A percentile compares a stretch with the other conserved stretches of the same genome.
phyloP scores from a whole-genome alignment of 2,113 vertebrate species.

The Fulica atra region DNA sequence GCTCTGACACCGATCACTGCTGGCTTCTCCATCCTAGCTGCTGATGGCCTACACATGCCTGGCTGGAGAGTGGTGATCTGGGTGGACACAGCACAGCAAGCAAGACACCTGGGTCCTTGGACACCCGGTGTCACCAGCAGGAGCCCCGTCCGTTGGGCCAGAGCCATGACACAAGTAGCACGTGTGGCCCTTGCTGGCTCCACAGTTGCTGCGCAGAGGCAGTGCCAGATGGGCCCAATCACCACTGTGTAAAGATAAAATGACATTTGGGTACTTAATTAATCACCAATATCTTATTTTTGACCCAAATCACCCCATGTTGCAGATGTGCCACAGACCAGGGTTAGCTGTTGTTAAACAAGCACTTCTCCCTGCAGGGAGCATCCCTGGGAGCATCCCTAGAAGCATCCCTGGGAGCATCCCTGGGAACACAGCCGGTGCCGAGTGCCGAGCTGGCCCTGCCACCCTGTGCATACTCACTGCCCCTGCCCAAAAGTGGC shows the following conservation, averaged over 20 bases:
- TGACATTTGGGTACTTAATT: neutral
- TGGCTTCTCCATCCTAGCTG: neutral
- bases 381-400: neutral
- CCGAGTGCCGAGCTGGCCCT: neutral
- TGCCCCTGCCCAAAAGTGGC: neutral
- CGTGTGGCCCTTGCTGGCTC: neutral
- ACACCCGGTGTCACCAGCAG: neutral
- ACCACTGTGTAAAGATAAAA: neutral
- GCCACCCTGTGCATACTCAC: fast-evolving
- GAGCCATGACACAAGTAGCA: neutral
- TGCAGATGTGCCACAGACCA: fast-evolving
- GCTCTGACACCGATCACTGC: fast-evolving
- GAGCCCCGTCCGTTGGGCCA: neutral
- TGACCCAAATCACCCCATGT: neutral
- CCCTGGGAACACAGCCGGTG: neutral
- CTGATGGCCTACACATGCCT: neutral
- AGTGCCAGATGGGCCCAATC: neutral
- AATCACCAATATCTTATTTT: neutral
- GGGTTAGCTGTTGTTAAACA: neutral
- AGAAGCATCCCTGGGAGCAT: neutral
- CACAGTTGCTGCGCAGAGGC: neutral
- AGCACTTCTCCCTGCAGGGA: neutral
- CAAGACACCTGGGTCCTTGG: neutral
- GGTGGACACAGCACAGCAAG: neutral
- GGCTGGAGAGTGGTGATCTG: neutral